A percentile compares a stretch with the other conserved stretches of the same genome.
phyloP scores from a whole-genome alignment of 2,113 vertebrate genomes.

The Paraplagusia blochii region DNA sequence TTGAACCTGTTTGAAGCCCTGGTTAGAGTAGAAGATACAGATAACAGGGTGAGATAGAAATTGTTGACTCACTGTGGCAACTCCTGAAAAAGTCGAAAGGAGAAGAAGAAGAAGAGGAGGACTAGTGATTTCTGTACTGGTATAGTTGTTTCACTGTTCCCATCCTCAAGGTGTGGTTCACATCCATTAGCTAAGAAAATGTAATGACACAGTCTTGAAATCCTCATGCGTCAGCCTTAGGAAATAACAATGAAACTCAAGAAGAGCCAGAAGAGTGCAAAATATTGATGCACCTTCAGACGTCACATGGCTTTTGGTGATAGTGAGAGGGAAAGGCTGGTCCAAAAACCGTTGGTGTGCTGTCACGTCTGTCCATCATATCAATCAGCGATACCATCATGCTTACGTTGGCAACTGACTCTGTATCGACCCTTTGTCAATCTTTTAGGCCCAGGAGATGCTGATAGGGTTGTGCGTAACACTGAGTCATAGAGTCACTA shows the following conservation, averaged over 20 bases:
- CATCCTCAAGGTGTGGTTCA: no score
- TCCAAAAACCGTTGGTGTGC: conserved; percentile 27
- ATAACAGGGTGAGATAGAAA: no score
- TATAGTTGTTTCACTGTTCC: no score
- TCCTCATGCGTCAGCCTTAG: background rate
- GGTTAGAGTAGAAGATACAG: no score
- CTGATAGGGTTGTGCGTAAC: conserved; percentile 30
- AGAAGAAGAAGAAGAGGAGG: no score
- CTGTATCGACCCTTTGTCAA: conserved; percentile 12
- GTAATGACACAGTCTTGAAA: conserved; percentile 5
- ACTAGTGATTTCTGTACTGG: no score
- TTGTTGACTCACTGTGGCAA: no score
- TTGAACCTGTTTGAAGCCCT: no score
- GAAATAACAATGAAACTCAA: background rate
- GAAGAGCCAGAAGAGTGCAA: conserved; percentile 30
- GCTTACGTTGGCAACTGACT: conserved; percentile 21
- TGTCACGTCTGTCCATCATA: conserved; percentile 20
- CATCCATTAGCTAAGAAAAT: background rate
- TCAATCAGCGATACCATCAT: conserved; percentile 25
- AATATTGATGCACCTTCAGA: conserved; percentile 37
- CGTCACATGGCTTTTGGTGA: conserved; percentile 25
- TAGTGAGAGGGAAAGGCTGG: conserved; percentile 25
- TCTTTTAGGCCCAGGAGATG: conserved; percentile 20
- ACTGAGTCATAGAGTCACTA: conserved; percentile 24
- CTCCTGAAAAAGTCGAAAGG: no score